Evolutionary conservation across 64 coral and sea anemone species (phyloP).

Genomic region (Montipora foliosa): DNA sequence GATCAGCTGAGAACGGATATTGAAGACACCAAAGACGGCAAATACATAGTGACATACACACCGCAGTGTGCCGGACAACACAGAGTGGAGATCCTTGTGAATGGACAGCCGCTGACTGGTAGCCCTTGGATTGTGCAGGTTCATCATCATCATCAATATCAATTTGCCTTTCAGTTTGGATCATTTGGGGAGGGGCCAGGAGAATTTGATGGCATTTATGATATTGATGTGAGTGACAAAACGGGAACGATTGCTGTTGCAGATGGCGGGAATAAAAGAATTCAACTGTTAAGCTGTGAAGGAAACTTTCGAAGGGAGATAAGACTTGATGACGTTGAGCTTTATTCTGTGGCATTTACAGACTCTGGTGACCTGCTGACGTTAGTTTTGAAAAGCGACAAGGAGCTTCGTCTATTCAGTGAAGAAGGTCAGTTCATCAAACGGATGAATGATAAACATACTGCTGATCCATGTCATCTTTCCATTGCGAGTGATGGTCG

Average conservation of each 20-base stretch:
- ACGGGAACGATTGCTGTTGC: too few species aligned
- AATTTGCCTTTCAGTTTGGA: too few species aligned
- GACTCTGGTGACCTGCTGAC: neutral
- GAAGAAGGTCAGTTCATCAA: neutral
- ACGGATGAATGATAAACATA: too few species aligned
- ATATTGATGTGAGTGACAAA: too few species aligned
- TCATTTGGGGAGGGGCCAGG: too few species aligned
- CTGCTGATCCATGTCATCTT: too few species aligned
- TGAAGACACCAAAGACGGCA: neutral
- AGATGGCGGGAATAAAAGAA: rapidly evolving
- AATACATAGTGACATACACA: neutral
- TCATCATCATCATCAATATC: too few species aligned
- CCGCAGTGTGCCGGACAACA: neutral
- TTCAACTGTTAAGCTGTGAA: neutral
- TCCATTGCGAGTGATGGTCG: neutral
- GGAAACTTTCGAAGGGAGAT: conserved; percentile 9
- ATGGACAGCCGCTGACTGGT: conserved; percentile 12
- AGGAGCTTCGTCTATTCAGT: neutral
- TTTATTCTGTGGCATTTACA: neutral
- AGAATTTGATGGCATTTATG: too few species aligned
- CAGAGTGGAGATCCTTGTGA: neutral
- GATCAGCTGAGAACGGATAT: neutral
- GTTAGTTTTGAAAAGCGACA: neutral
- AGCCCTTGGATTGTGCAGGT: neutral
- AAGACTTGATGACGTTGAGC: too few species aligned